phyloP scores from a whole-genome alignment of 2,113 vertebrate species.

The Sander vitreus region DNA sequence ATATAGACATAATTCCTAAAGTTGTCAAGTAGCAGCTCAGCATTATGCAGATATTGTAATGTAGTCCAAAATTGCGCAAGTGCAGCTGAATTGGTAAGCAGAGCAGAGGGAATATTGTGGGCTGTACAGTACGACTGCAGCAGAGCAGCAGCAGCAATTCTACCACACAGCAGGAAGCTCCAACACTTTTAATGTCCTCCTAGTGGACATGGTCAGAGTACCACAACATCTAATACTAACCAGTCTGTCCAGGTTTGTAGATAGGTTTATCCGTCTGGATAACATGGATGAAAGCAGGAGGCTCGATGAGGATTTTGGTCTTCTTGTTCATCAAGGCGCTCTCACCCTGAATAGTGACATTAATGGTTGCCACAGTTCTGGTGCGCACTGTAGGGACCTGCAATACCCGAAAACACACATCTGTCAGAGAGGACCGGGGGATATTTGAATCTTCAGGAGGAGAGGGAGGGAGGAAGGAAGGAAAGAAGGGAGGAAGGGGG shows the following conservation, averaged over 20 bases:
- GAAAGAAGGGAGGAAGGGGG: background rate
- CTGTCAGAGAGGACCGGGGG: constrained; percentile 4
- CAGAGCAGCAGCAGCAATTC: background rate
- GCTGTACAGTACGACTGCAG: background rate
- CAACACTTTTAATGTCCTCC: background rate
- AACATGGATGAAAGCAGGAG: constrained; percentile 60
- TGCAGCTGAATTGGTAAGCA: constrained; percentile 60
- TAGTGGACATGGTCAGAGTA: background rate
- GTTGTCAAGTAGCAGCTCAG: constrained; percentile 51
- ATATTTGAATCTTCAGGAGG: background rate
- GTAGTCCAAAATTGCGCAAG: constrained; percentile 48
- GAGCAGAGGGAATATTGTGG: constrained; percentile 1
- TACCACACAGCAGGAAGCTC: background rate
- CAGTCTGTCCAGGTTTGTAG: constrained; percentile 84
- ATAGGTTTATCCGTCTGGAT: constrained; percentile 82
- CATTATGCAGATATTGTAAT: constrained; percentile 60
- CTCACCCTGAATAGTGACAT: constrained; percentile 41
- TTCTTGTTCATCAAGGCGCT: constrained; percentile 21
- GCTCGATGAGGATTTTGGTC: constrained; percentile 70
- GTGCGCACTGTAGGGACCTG: constrained; percentile 73
- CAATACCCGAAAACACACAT: constrained; percentile 16
- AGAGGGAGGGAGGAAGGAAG: background rate
- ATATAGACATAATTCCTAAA: constrained; percentile 44
- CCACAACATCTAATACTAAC: constrained; percentile 44
- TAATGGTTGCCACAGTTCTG: constrained; percentile 52